Conservation (phyloP, 2,888 invertebrate genomes). For the Cephus rjabovi region DNA sequence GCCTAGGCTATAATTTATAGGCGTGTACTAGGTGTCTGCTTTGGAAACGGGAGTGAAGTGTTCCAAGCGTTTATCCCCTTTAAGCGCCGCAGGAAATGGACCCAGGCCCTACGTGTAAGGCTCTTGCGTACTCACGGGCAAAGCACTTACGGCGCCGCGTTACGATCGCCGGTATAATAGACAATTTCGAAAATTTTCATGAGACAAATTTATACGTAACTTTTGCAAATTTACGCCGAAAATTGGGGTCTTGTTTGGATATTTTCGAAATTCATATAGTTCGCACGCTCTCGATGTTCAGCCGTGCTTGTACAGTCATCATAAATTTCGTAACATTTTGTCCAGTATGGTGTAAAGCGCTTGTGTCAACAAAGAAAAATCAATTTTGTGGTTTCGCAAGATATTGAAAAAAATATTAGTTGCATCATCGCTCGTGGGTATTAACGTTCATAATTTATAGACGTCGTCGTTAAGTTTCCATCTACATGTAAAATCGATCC, state of each 20-base stretch:
- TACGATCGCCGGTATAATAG: background rate
- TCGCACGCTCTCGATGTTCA: background rate
- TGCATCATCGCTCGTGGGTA: background rate
- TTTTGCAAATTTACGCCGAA: background rate
- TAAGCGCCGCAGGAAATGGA: background rate
- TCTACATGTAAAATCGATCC: background rate
- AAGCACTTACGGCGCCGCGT: background rate
- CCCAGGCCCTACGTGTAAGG: background rate
- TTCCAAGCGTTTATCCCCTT: slow-evolving; percentile 7
- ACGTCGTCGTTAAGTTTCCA: background rate
- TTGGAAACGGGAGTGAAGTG: slow-evolving; percentile 5
- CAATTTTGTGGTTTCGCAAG: background rate
- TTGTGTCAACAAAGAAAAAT: background rate
- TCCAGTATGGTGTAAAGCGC: background rate
- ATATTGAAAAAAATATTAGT: background rate
- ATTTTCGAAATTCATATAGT: background rate
- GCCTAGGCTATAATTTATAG: slow-evolving; percentile 18
- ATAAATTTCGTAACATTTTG: background rate
- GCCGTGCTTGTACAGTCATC: background rate
- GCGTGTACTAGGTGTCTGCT: slow-evolving; percentile 6
- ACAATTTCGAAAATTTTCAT: background rate
- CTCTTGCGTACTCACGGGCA: background rate
- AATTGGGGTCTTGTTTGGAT: background rate
- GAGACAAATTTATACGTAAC: background rate
- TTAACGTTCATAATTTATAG: background rate